These are phyloP conservation scores for Bubo scandiacus DNA, from an alignment of 2,113 vertebrate species.

Conservation along the genomic window DNA sequence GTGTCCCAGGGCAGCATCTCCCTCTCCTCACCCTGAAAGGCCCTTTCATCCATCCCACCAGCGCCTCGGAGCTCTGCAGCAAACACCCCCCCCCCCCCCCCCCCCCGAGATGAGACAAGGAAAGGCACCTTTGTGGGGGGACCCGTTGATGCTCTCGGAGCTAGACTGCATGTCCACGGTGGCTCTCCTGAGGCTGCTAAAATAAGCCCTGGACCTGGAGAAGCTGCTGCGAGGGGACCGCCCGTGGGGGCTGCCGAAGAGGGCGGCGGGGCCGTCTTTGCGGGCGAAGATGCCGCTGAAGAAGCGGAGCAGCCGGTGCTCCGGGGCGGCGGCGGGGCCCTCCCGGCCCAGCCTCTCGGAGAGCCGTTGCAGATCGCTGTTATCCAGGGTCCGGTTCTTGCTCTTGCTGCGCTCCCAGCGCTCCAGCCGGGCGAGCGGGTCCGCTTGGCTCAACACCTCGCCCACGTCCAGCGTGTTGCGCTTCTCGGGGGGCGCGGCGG, in stretches of 20 bases:
- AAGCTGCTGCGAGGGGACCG: conserved; percentile 57
- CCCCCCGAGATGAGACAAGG: not conserved
- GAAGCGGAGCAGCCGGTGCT: conserved; percentile 84
- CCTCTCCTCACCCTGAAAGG: fast-evolving
- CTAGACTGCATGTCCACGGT: conserved; percentile 78
- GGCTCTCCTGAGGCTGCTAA: conserved; percentile 71
- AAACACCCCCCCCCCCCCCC: not conserved
- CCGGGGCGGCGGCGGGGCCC: conserved; percentile 61
- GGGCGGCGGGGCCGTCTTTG: conserved; percentile 69
- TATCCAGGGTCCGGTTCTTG: conserved; percentile 92
- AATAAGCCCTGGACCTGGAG: conserved; percentile 72
- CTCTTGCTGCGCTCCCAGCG: conserved; percentile 79
- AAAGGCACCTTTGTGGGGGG: conserved; percentile 77
- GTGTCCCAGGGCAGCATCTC: fast-evolving
- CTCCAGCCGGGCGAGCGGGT: conserved; percentile 77
- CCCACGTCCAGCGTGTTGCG: conserved; percentile 82
- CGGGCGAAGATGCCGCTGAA: conserved; percentile 92
- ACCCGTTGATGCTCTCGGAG: conserved; percentile 85
- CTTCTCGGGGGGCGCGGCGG: conserved; percentile 62
- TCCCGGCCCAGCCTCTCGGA: conserved; percentile 74
- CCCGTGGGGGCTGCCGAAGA: conserved; percentile 73
- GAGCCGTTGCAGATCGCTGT: conserved; percentile 87
- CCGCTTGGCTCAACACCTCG: conserved; percentile 80
- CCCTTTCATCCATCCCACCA: not conserved
- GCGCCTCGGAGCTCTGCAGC: not conserved